Evolutionary conservation across 2,113 vertebrate genomes (phyloP).

Genomic region (Lepus americanus): DNA sequence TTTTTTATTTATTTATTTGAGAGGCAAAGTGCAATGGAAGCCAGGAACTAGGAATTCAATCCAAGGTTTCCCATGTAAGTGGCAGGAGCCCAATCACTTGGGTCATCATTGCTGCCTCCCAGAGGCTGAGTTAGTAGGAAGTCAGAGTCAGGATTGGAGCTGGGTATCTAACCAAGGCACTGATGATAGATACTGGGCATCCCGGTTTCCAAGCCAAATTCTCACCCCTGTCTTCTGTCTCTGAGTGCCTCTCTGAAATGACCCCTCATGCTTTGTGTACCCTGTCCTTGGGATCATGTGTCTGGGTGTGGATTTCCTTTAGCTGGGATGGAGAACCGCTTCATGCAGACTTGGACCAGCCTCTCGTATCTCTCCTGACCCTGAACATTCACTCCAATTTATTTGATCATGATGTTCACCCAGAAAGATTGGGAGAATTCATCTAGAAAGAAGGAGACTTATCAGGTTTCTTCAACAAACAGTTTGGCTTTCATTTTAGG

Average conservation of each 20-base stretch:
- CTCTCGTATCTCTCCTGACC: not conserved
- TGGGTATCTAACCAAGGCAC: no score
- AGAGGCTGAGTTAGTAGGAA: no score
- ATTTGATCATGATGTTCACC: not conserved
- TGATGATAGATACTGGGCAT: no score
- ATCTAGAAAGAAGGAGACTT: constrained; percentile 15
- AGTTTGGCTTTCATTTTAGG: constrained; percentile 29
- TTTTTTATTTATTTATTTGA: no score
- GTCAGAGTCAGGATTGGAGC: no score
- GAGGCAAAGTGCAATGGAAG: no score
- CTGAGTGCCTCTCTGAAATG: not conserved
- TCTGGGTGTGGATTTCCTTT: not conserved
- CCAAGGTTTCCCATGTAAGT: no score
- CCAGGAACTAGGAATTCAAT: no score
- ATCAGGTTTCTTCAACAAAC: constrained; percentile 12
- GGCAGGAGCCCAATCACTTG: no score
- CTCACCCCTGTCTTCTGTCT: constrained; percentile 4
- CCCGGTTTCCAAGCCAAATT: no score
- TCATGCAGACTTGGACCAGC: constrained; percentile 2
- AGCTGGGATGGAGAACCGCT: not conserved
- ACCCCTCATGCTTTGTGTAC: not conserved
- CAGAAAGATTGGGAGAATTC: not conserved
- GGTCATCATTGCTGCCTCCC: no score
- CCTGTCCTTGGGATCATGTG: not conserved
- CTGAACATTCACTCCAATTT: not conserved